Conservation (phyloP, 2,888 invertebrate genomes). For the Suillia variegata region DNA sequence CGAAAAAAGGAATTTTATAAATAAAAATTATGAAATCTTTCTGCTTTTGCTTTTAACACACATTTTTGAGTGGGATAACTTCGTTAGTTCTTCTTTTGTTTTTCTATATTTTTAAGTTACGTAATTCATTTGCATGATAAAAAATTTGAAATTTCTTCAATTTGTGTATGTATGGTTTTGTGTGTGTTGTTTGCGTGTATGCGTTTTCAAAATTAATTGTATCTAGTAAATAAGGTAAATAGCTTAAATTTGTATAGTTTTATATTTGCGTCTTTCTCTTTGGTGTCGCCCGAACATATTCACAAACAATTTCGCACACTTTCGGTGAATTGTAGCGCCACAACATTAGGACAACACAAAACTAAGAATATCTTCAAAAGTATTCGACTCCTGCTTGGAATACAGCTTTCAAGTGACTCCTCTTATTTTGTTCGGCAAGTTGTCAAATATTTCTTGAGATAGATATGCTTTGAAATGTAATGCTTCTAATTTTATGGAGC, state of each 20-base stretch:
- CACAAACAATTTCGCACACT: conserved; percentile 14
- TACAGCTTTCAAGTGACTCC: too few species aligned
- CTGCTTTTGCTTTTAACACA: not conserved
- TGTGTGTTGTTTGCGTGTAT: not conserved
- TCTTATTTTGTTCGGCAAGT: too few species aligned
- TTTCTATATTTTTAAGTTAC: not conserved
- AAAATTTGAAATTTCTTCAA: not conserved
- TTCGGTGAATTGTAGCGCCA: too few species aligned
- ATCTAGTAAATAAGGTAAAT: too few species aligned
- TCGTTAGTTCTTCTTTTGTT: conserved; percentile 5
- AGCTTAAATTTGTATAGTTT: not conserved
- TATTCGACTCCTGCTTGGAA: too few species aligned
- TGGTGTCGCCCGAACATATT: conserved; percentile 43
- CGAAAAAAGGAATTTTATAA: not conserved
- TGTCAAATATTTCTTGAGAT: too few species aligned
- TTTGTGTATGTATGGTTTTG: not conserved
- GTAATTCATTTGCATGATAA: not conserved
- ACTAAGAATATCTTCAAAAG: too few species aligned
- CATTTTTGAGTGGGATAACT: conserved; percentile 10
- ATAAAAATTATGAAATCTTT: not conserved
- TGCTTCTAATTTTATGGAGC: too few species aligned
- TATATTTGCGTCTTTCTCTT: conserved; percentile 32
- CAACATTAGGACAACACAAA: too few species aligned
- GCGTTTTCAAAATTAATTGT: too few species aligned
- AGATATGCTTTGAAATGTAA: too few species aligned